Conservation (phyloP, 2,797 vertebrate genomes). For the Manis pentadactyla region DNA sequence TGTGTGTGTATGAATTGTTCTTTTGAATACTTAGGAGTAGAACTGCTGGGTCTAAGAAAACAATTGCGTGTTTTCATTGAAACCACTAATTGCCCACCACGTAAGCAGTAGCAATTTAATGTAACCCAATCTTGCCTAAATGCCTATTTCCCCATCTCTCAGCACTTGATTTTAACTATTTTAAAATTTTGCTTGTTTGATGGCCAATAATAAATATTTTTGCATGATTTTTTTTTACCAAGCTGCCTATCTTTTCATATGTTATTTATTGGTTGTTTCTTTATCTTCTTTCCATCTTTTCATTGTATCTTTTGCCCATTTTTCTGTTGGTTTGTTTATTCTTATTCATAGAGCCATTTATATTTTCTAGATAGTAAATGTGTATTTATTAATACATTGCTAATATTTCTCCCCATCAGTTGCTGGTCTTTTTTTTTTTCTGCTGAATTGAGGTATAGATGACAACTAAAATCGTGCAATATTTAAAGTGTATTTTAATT, state of each 20-base stretch:
- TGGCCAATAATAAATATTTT: background rate
- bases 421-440: background rate
- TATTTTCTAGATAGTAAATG: conserved; percentile 23
- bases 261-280: background rate
- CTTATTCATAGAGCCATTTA: background rate
- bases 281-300: conserved; percentile 2
- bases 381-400: background rate
- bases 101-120: background rate
- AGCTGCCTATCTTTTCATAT: background rate
- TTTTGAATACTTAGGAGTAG: background rate
- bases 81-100: background rate
- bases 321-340: background rate
- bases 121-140: background rate
- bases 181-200: background rate
- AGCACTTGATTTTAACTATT: background rate
- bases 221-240: background rate
- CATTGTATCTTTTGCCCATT: background rate
- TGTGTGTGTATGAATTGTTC: background rate
- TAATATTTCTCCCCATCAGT: background rate
- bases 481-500: background rate
- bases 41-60: background rate
- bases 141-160: background rate
- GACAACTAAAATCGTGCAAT: background rate
- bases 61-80: background rate
- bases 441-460: background rate